phyloP scores from a whole-genome alignment of 2,113 vertebrate genomes.

The Baryphthengus martii region DNA sequence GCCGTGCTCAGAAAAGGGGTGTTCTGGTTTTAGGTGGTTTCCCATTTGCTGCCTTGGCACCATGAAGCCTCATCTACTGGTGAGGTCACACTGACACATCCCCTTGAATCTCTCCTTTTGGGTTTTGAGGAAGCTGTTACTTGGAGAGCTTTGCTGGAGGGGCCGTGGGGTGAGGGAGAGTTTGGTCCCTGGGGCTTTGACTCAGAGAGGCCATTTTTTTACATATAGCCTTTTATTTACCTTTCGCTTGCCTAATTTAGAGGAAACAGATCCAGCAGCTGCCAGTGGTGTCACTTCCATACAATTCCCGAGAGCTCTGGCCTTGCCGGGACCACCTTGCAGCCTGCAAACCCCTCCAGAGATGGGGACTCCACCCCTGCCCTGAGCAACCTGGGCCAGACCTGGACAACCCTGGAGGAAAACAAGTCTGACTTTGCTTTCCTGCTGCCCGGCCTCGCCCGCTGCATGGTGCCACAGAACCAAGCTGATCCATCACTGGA shows the following conservation, averaged over 20 bases:
- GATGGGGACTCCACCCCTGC: too few species aligned
- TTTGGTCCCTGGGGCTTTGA: not conserved
- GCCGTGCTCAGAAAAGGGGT: not conserved
- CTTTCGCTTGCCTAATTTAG: not conserved
- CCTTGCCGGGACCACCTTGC: too few species aligned
- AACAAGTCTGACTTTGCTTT: not conserved
- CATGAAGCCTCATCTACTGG: accelerated
- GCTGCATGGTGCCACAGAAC: accelerated
- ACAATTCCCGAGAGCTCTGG: too few species aligned
- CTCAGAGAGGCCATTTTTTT: not conserved
- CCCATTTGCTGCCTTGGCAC: not conserved
- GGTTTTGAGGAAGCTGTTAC: not conserved
- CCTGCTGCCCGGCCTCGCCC: not conserved
- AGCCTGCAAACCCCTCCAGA: too few species aligned
- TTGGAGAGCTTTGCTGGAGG: not conserved
- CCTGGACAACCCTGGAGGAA: too few species aligned
- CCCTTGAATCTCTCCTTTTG: not conserved
- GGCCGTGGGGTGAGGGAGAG: not conserved
- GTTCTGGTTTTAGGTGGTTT: not conserved
- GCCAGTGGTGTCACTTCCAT: too few species aligned
- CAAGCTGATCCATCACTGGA: not conserved
- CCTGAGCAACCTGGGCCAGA: too few species aligned
- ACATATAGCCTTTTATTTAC: not conserved
- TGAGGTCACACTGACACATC: not conserved
- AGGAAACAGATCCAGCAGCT: not conserved